Conservation (phyloP, 2,113 vertebrate species). For the Tragulus kanchil region DNA sequence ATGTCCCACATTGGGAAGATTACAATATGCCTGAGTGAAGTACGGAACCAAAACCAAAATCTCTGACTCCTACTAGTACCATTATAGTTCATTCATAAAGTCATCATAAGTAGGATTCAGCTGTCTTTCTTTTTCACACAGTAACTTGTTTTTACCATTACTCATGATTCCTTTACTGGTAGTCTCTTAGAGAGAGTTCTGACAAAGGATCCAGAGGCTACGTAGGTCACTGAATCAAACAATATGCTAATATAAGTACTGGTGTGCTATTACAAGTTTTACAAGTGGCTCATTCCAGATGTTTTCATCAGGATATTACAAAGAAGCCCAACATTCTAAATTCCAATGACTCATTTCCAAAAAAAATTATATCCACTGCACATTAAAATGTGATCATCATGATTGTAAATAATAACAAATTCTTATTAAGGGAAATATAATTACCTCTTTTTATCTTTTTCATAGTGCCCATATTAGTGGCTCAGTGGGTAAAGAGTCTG, state of each 20-base stretch:
- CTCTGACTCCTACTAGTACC: not conserved
- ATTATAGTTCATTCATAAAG: not conserved
- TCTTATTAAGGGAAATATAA: not conserved
- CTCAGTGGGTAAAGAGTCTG: not conserved
- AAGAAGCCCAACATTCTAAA: not conserved
- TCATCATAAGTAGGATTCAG: not conserved
- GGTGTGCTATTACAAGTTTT: not conserved
- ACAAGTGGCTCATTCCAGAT: not conserved
- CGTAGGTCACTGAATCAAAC: not conserved
- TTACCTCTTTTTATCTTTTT: not conserved
- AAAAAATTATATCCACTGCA: not conserved
- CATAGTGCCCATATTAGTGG: not conserved
- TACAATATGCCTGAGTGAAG: not conserved
- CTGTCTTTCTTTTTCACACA: not conserved
- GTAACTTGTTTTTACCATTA: not conserved
- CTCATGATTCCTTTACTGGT: not conserved
- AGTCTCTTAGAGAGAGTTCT: not conserved
- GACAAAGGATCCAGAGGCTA: not conserved
- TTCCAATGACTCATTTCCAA: not conserved
- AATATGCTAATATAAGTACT: not conserved
- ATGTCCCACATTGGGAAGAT: slow-evolving; percentile 36
- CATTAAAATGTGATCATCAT: not conserved
- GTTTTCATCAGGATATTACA: slow-evolving; percentile 21
- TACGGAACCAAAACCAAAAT: not conserved
- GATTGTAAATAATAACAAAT: not conserved